Evolutionary conservation across 2,113 vertebrate species (phyloP).

Genomic region (Lontra canadensis): DNA sequence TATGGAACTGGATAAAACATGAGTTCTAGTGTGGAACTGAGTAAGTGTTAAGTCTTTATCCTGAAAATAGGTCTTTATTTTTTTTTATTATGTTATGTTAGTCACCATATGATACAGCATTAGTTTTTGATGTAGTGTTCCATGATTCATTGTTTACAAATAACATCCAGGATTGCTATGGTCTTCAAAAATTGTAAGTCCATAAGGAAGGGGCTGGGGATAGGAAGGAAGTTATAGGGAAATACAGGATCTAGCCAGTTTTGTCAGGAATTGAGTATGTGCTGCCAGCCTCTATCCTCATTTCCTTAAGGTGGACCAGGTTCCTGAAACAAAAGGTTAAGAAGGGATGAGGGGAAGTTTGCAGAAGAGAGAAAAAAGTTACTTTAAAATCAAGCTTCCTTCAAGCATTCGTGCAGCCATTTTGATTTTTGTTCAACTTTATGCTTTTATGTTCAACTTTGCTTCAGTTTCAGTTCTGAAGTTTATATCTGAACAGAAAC

Average conservation of each 20-base stretch:
- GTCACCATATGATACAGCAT: no score
- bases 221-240: neutral
- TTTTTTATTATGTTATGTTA: no score
- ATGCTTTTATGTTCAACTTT: neutral
- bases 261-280: neutral
- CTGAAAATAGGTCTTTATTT: neutral
- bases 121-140: no score
- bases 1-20: neutral
- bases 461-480: neutral
- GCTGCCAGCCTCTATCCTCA: neutral
- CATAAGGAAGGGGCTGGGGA: neutral
- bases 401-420: neutral
- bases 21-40: neutral
- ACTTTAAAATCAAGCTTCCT: neutral
- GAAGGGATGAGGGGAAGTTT: neutral
- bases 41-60: neutral
- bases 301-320: neutral
- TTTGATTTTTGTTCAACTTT: neutral
- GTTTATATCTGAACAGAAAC: slow-evolving; percentile 18
- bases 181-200: neutral
- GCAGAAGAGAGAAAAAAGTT: neutral
- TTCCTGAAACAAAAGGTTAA: neutral
- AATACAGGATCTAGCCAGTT: neutral
- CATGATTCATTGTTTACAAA: no score
- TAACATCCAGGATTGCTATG: neutral